phyloP scores from a whole-genome alignment of 2,797 vertebrate species.

The Sebastes aleutianus region DNA sequence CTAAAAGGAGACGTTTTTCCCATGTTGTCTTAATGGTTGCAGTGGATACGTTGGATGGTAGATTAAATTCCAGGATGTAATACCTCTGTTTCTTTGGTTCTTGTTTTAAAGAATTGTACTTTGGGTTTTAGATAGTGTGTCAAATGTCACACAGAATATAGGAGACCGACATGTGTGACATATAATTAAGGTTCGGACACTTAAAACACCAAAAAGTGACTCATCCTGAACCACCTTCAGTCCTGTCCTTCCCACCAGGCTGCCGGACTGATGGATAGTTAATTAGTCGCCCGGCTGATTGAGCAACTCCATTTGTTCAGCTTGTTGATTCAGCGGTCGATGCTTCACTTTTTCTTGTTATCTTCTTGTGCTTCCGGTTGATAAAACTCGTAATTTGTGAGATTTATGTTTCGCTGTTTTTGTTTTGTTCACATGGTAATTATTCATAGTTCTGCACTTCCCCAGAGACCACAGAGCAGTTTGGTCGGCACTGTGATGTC shows the following conservation, averaged over 20 bases:
- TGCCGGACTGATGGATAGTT: constrained; percentile 7
- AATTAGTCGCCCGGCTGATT: constrained; percentile 3
- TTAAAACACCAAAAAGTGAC: not conserved
- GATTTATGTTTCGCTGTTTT: not conserved
- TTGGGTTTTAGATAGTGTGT: not conserved
- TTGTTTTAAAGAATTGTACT: not conserved
- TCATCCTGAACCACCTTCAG: not conserved
- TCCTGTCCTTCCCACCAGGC: not conserved
- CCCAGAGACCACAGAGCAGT: not conserved
- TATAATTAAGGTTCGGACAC: not conserved
- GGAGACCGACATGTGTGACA: not conserved
- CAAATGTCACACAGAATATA: not conserved
- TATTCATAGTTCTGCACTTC: not conserved
- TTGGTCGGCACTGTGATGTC: not conserved
- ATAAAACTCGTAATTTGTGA: constrained; percentile 6
- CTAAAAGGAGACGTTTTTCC: fast-evolving
- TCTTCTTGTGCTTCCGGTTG: not conserved
- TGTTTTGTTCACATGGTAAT: not conserved
- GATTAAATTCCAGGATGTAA: not conserved
- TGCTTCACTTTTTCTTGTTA: constrained; percentile 1
- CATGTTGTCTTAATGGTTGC: not conserved
- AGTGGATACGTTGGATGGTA: not conserved
- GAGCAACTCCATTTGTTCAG: constrained; percentile 14
- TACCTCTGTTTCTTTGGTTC: too few relatives aligned
- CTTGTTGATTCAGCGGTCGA: constrained; percentile 4